Percentiles rank a stretch among this genome's conserved stretches.
Conservation (phyloP, 2,888 invertebrate genomes). For the Limnephilus lunatus region DNA sequence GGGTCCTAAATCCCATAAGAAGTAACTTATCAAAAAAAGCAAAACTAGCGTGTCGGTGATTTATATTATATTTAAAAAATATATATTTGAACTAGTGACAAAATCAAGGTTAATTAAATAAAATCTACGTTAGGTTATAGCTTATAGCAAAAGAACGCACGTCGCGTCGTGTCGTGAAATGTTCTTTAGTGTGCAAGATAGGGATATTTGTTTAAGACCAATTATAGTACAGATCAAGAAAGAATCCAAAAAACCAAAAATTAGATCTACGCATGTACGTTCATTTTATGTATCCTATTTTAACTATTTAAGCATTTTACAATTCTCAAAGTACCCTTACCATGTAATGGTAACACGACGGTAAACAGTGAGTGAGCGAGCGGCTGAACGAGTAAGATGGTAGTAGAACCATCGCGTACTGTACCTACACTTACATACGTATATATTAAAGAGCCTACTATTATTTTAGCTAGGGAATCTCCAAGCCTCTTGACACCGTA, state of each 20-base stretch:
- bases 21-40: too few species aligned
- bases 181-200: neutral
- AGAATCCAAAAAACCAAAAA: too few species aligned
- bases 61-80: too few species aligned
- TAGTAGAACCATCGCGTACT: neutral
- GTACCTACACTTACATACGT: neutral
- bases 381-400: neutral
- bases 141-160: neutral
- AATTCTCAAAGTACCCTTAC: neutral
- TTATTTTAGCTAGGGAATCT: neutral
- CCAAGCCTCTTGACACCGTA: neutral
- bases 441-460: neutral
- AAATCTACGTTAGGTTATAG: neutral
- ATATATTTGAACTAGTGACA: too few species aligned
- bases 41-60: too few species aligned
- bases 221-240: too few species aligned
- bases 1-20: too few species aligned
- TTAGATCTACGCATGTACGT: too few species aligned
- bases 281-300: too few species aligned
- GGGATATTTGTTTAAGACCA: neutral
- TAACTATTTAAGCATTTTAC: neutral
- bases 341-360: neutral
- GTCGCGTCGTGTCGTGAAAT: too few species aligned
- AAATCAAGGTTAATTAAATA: neutral
- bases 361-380: neutral